Evolutionary conservation across 2,113 vertebrate species (phyloP), one percentile per base, ranked within the genome.

Genomic region (Polypterus senegalus): DNA sequence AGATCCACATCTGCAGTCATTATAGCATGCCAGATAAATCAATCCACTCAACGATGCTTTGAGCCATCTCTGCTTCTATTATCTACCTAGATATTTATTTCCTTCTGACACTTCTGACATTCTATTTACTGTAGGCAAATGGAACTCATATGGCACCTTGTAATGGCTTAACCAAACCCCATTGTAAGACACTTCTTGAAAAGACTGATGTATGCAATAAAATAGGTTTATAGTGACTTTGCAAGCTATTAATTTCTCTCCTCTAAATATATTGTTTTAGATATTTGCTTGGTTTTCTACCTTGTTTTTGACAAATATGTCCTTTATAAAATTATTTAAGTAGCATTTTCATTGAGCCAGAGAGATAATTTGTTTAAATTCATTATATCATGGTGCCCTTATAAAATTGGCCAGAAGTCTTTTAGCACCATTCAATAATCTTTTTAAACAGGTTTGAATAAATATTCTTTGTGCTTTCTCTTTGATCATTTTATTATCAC

Each of bases 91-190:
- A 86, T 88, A 90, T 91, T 89, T 89, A 87, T 90, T 89, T 86
- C 81, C 78, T 74, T 71, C 78, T 82, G 83, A 88, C 83, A 86
- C 79, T 77, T 83, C 81, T 90, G 87, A 88, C 86, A 87, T 86
- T 88, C 87, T 89, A 89, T 89, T 90, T 90, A 91, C 88, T 86
- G 84, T 84, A 90, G 85, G 88, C 86, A 88, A 86, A 89, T 90
- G 83, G 83, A 89, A 86, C 75, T 85, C 82, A 82, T 78, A 81
- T 66, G 62, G 79, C 79, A 82, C 82, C 81, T 83, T 83, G 83
- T 88, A 88, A 90, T 87, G 85, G 83, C 83, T 83, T 86, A 74
- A 81, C 79, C 81, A 84, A 85, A 83, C 76, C 80, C 81, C 82
- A 82, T 79, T 81, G 84, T 84, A 79, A 80, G 77, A 74, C 70